These are phyloP conservation scores for Apotomis turbidana DNA, from an alignment of 2,888 invertebrate species.

Conservation along the genomic window DNA sequence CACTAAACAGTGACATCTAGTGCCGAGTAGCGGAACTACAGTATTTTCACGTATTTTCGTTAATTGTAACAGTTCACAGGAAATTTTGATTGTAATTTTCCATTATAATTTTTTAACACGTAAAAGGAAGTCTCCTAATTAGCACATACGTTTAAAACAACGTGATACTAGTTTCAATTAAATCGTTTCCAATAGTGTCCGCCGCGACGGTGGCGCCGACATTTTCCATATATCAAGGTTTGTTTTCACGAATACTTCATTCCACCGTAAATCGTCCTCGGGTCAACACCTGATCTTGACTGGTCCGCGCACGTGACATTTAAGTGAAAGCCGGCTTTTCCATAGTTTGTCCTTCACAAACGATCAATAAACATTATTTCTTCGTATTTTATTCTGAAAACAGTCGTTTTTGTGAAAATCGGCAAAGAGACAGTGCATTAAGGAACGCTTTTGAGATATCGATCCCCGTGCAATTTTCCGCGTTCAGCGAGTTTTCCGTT, in stretches of 20 bases:
- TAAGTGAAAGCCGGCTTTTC: conserved; percentile 71
- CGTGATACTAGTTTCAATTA: conserved; percentile 27
- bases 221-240: conserved; percentile 81
- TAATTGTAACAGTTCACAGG: conserved; percentile 7
- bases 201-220: conserved; percentile 75
- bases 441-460: conserved; percentile 50
- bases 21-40: conserved; percentile 49
- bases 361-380: conserved; percentile 29
- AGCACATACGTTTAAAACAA: conserved; percentile 14
- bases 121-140: conserved; percentile 7
- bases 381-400: conserved; percentile 19
- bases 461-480: conserved; percentile 55
- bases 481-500: conserved; percentile 35
- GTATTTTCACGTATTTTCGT: conserved; percentile 1
- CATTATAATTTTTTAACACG: conserved; percentile 11
- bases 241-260: conserved; percentile 82
- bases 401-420: conserved; percentile 29
- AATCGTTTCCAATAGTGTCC: conserved; percentile 57
- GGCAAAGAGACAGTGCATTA: conserved; percentile 13
- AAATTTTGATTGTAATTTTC: conserved; percentile 11
- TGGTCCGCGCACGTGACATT: conserved; percentile 70
- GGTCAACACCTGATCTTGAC: conserved; percentile 74
- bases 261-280: conserved; percentile 79
- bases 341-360: conserved; percentile 37
- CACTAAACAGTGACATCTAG: conserved; percentile 53